Base-by-base conservation (phyloP, 2,888 invertebrate genomes). In the Pyrrhia umbra region DNA sequence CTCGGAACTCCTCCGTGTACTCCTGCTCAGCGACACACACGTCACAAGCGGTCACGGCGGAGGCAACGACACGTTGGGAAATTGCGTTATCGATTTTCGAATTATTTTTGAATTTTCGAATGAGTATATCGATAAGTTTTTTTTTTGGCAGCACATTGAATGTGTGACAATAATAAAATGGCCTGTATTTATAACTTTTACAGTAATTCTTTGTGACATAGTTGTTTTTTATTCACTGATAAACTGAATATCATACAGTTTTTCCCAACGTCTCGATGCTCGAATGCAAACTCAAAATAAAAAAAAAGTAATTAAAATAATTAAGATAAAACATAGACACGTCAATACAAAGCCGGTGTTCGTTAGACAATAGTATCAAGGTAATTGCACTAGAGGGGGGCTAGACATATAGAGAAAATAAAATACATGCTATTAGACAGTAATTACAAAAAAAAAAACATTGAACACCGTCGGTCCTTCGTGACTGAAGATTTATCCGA, bases 1-100 rank as follows among this genome's bases (percentile, higher is more conserved):
- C 98, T 89, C 98, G 97, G 96, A 99, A 98, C 95, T 98, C 98
- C 96, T 99, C 98, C 83, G 98, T 98, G 96, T 98, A 98, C 95
- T 98, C 98, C 98, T 98, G 96, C 64, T 70, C 83, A 83, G 83
- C 86, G 87, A 86, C 93, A 95, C 88, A 89, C 85, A 85, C 83
- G 89, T 89, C 88, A 91, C 92, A 92, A 89, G 93, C 95, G 95
- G 92, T 91, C 94, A 81, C 80, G 80, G 90, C 86, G 57, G 52
- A 62, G 67, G 61, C 75, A 71, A 65, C 88, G 88, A 88, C 72
- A 82, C 84, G 88, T 85, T 85, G 86, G 88, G 91, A 91, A 70
- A 23, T 47, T 23, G 15, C 18, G 5, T 2, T 6, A 2, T 6
- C 1, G 10, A n/a, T n/a, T 5, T 1, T 16, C 23, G 8, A 21